phyloP scores from a whole-genome alignment of 2,797 vertebrate genomes.

The Hippocampus kuda region DNA sequence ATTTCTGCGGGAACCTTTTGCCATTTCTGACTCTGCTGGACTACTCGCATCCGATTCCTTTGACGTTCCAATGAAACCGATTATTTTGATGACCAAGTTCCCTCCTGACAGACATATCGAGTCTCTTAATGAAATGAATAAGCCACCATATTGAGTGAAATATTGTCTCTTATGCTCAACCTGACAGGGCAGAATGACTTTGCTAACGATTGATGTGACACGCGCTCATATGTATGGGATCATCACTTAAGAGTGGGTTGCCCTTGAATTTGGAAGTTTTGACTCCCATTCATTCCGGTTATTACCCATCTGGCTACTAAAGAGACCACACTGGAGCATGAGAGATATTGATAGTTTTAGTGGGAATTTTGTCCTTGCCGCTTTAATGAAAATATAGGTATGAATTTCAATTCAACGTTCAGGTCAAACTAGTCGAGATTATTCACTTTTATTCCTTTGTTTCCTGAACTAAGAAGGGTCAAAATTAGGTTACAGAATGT shows the following conservation, averaged over 20 bases:
- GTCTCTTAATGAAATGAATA: constrained; percentile 48
- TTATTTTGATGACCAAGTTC: constrained; percentile 47
- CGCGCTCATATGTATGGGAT: constrained; percentile 19
- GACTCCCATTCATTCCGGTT: constrained; percentile 46
- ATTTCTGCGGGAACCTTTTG: constrained; percentile 36
- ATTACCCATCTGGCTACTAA: constrained; percentile 51
- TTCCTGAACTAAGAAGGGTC: neutral
- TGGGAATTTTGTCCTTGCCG: constrained; percentile 39
- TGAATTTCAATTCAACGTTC: neutral
- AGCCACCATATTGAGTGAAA: constrained; percentile 43
- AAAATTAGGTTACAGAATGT: too few relatives aligned
- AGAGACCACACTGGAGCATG: constrained; percentile 31
- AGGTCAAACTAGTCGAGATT: neutral
- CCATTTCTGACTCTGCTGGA: constrained; percentile 18
- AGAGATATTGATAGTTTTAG: constrained; percentile 44
- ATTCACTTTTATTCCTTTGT: neutral
- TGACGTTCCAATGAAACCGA: constrained; percentile 32
- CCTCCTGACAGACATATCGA: constrained; percentile 36
- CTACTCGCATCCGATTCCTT: constrained; percentile 27
- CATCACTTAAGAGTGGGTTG: constrained; percentile 31
- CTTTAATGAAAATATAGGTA: constrained; percentile 18
- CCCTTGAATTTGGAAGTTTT: constrained; percentile 47
- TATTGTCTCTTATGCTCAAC: constrained; percentile 42
- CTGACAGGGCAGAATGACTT: constrained; percentile 41
- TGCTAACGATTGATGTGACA: constrained; percentile 36